phyloP scores from a whole-genome alignment of 2,797 vertebrate genomes.

The Spizella passerina region DNA sequence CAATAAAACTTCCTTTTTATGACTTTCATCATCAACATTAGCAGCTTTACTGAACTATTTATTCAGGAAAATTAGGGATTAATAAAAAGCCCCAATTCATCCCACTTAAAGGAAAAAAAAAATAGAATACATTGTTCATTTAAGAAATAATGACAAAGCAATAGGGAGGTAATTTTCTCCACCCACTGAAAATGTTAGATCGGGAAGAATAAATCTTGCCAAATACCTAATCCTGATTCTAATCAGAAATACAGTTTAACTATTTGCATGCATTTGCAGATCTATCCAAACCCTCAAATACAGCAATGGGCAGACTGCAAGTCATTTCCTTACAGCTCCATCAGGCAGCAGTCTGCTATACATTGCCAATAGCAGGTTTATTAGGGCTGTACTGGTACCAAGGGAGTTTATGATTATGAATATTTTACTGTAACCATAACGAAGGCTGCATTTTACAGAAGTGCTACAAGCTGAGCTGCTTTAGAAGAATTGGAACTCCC shows the following conservation, averaged over 20 bases:
- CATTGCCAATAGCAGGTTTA: slow-evolving; percentile 9
- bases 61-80: slow-evolving; percentile 36
- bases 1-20: slow-evolving; percentile 46
- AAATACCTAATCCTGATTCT: slow-evolving; percentile 19
- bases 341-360: background rate
- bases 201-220: background rate
- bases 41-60: slow-evolving; percentile 50
- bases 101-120: slow-evolving; percentile 45
- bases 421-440: slow-evolving; percentile 30
- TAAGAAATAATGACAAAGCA: slow-evolving; percentile 64
- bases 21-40: slow-evolving; percentile 40
- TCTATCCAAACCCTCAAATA: background rate
- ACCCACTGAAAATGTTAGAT: slow-evolving; percentile 48
- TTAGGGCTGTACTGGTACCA: slow-evolving; percentile 13
- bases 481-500: slow-evolving; percentile 22
- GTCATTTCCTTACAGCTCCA: background rate
- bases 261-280: background rate
- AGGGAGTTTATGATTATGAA: slow-evolving; percentile 33
- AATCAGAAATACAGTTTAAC: slow-evolving; percentile 38
- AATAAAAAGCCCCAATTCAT: slow-evolving; percentile 60
- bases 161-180: slow-evolving; percentile 57
- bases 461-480: slow-evolving; percentile 26
- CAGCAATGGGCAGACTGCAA: background rate
- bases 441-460: slow-evolving; percentile 23
- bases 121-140: slow-evolving; percentile 47